A percentile compares a stretch with the other conserved stretches of the same genome.
These are phyloP conservation scores for Octonoba sinensis DNA, from an alignment of 2,888 invertebrate species.

Conservation along the genomic window DNA sequence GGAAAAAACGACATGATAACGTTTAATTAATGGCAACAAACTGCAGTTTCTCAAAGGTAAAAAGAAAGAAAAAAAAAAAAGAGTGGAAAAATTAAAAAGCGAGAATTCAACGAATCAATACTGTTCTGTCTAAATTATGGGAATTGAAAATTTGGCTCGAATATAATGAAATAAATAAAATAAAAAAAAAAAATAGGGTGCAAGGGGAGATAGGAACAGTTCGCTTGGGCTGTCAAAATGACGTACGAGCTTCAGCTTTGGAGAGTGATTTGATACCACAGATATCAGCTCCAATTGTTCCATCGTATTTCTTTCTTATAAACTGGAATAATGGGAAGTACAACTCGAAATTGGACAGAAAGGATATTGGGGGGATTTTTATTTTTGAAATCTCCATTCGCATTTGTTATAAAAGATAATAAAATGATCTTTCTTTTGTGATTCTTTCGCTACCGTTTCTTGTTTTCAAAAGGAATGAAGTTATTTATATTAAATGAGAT, in stretches of 20 bases:
- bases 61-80: background rate
- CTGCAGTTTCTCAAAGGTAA: constrained; percentile 20
- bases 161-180: background rate
- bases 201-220: background rate
- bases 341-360: constrained; percentile 29
- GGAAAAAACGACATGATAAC: constrained; percentile 42
- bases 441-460: no score
- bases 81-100: constrained; percentile 14
- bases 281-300: constrained; percentile 50
- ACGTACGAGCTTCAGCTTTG: constrained; percentile 27
- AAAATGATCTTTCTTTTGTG: constrained; percentile 24
- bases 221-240: constrained; percentile 53
- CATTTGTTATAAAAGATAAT: constrained; percentile 44
- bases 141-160: constrained; percentile 50
- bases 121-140: constrained; percentile 48
- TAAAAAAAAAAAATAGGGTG: constrained; percentile 5
- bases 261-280: constrained; percentile 35
- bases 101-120: constrained; percentile 35
- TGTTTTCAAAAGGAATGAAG: no score
- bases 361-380: constrained; percentile 38
- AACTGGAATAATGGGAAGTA: constrained; percentile 42
- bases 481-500: no score
- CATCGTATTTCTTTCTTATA: constrained; percentile 28
- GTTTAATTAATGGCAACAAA: constrained; percentile 53
- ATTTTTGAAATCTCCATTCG: constrained; percentile 32